Conservation (phyloP, 53 echinoderm and acorn worm species). For the Pentamera pediparva region DNA sequence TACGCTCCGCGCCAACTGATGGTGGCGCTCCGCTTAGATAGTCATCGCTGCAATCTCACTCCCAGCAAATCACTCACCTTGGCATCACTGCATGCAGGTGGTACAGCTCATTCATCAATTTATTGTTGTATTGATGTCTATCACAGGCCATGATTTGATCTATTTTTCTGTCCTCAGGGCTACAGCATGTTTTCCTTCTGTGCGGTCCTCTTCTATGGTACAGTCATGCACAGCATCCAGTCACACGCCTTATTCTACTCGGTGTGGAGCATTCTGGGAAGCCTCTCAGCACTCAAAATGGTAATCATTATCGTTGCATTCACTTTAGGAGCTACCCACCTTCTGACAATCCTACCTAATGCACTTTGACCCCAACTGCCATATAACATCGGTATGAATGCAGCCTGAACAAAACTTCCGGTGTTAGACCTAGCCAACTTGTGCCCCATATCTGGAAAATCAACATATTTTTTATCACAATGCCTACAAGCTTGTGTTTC, state of each 20-base stretch:
- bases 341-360: no score
- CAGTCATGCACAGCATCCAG: slow-evolving; percentile 76
- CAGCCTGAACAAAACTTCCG: no score
- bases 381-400: no score
- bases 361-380: no score
- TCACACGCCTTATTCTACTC: slow-evolving; percentile 90
- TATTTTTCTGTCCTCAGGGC: slow-evolving; percentile 50
- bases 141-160: not conserved
- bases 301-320: slow-evolving; percentile 36
- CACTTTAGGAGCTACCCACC: no score
- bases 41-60: not conserved
- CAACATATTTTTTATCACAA: no score
- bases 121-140: not conserved
- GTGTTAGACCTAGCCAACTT: no score
- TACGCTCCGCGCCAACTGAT: no score
- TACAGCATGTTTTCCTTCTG: slow-evolving; percentile 87
- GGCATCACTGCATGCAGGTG: not conserved
- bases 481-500: no score
- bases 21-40: no score
- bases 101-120: not conserved
- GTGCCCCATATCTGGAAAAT: no score
- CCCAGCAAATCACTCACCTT: not conserved
- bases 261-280: slow-evolving; percentile 71
- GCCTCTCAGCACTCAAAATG: slow-evolving; percentile 88
- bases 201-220: slow-evolving; percentile 69